Conservation (phyloP, 64 coral and sea anemone species). For the Montipora capricornis region DNA sequence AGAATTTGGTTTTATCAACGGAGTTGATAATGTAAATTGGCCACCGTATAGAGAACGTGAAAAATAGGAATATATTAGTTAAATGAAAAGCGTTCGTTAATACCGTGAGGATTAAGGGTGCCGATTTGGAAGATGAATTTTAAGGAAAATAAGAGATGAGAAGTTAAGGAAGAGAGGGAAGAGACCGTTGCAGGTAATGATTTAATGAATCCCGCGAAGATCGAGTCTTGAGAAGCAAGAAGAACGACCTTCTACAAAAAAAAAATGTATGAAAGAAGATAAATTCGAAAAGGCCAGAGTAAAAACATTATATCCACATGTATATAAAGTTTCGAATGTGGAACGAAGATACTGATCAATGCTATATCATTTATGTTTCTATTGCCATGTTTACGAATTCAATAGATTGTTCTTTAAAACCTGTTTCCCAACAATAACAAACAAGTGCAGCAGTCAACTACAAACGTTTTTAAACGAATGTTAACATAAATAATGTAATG, state of each 20-base stretch:
- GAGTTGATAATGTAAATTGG: too few species aligned
- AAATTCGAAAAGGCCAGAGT: slow-evolving; percentile 2
- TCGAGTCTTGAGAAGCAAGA: slow-evolving; percentile 13
- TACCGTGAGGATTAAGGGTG: too few species aligned
- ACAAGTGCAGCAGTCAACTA: too few species aligned
- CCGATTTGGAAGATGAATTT: too few species aligned
- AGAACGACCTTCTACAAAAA: not conserved
- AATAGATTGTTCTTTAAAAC: not conserved
- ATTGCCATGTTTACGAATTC: not conserved
- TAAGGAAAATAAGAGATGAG: not conserved
- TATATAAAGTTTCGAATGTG: not conserved
- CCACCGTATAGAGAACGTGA: too few species aligned
- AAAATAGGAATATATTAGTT: too few species aligned
- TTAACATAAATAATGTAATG: slow-evolving; percentile 4
- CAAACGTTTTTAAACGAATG: not conserved
- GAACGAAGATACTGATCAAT: not conserved
- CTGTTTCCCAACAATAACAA: not conserved
- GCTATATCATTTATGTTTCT: not conserved
- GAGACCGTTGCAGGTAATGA: not conserved
- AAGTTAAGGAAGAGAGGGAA: slow-evolving; percentile 4
- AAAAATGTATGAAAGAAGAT: not conserved
- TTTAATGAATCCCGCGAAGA: slow-evolving; percentile 9
- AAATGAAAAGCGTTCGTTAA: too few species aligned
- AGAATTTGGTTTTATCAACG: too few species aligned
- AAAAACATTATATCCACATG: not conserved